phyloP scores from a whole-genome alignment of 2,888 invertebrate species.

The Pyrgus malvae region DNA sequence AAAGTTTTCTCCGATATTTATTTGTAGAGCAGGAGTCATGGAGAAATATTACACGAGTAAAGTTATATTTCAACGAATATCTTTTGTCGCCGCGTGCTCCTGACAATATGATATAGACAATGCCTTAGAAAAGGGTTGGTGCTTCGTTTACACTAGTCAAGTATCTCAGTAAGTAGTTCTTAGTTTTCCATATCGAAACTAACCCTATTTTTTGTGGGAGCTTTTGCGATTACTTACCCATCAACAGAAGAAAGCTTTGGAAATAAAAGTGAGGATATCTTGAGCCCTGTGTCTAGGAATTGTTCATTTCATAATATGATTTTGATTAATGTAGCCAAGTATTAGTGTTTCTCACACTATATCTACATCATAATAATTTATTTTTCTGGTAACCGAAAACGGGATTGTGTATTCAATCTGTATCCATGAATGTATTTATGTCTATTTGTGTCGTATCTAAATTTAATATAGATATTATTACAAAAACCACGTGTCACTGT shows the following conservation, averaged over 20 bases:
- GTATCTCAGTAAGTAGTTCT: slow-evolving; percentile 33
- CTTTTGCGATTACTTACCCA: neutral
- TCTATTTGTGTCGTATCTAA: too few relatives aligned
- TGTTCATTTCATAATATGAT: too few relatives aligned
- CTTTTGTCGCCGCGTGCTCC: slow-evolving; percentile 74
- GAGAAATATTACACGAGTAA: slow-evolving; percentile 70
- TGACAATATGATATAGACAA: slow-evolving; percentile 80
- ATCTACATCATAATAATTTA: too few relatives aligned
- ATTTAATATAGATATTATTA: too few relatives aligned
- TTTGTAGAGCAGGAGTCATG: slow-evolving; percentile 51
- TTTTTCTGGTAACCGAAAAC: too few relatives aligned
- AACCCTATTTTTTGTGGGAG: slow-evolving; percentile 6
- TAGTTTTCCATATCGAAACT: slow-evolving; percentile 31
- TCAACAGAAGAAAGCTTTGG: neutral
- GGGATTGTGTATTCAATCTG: too few relatives aligned
- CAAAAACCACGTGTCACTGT: too few relatives aligned
- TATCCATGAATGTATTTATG: too few relatives aligned
- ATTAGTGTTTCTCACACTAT: too few relatives aligned
- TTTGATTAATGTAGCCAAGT: too few relatives aligned
- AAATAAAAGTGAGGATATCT: neutral
- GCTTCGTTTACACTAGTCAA: slow-evolving; percentile 53
- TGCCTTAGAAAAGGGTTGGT: slow-evolving; percentile 71
- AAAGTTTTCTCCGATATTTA: slow-evolving; percentile 25
- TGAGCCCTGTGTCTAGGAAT: too few relatives aligned
- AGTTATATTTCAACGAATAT: slow-evolving; percentile 74